These are phyloP conservation scores for Turritopsis rubra DNA, from an alignment of 30 jellyfish, hydroid and myxozoan genomes.

Conservation along the genomic window DNA sequence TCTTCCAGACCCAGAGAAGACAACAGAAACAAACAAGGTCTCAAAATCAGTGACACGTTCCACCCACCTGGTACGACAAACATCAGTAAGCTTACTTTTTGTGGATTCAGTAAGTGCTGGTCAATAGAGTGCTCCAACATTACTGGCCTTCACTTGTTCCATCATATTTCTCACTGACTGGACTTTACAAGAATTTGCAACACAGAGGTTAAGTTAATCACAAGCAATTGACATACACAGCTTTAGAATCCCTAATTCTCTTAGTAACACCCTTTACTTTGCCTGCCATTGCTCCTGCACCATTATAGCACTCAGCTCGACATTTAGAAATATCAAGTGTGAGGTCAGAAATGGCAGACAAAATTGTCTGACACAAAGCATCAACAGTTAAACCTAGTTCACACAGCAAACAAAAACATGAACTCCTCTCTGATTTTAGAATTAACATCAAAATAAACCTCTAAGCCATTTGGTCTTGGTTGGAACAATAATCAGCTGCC, in stretches of 20 bases:
- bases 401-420: slow-evolving; percentile 41
- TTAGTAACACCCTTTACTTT: slow-evolving; percentile 40
- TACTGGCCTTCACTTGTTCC: slow-evolving; percentile 29
- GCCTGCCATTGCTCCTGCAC: slow-evolving; percentile 64
- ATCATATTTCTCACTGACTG: slow-evolving; percentile 40
- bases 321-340: slow-evolving; percentile 36
- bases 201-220: slow-evolving; percentile 50
- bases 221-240: slow-evolving; percentile 52
- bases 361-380: slow-evolving; percentile 20
- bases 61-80: slow-evolving; percentile 68
- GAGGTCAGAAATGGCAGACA: slow-evolving; percentile 21
- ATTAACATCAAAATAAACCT: slow-evolving; percentile 22
- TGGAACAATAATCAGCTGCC: slow-evolving; percentile 28
- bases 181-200: slow-evolving; percentile 34
- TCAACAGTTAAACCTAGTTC: slow-evolving; percentile 51
- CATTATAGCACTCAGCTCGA: slow-evolving; percentile 75
- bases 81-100: slow-evolving; percentile 31
- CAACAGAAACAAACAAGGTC: slow-evolving; percentile 33
- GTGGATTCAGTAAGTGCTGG: neutral
- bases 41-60: slow-evolving; percentile 42
- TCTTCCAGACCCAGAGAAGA: slow-evolving; percentile 30
- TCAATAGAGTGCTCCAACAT: neutral
- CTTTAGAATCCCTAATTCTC: slow-evolving; percentile 16
- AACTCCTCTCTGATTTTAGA: slow-evolving; percentile 43
- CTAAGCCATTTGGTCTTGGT: slow-evolving; percentile 30